A percentile compares a stretch with the other conserved stretches of the same genome.
Conservation (phyloP, 2,113 vertebrate species). For the Xiphophorus hellerii region DNA sequence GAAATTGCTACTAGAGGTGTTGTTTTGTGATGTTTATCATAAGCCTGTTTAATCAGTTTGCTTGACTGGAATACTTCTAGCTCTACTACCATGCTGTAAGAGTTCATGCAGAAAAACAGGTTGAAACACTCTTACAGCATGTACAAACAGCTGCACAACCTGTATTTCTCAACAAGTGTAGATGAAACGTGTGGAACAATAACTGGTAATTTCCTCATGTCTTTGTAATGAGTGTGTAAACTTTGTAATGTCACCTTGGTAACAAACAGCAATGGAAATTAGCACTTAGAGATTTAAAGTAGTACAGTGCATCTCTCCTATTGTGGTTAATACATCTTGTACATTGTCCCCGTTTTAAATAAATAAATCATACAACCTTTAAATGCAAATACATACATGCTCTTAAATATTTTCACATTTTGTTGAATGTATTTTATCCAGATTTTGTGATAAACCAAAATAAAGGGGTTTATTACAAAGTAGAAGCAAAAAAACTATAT, state of each 20-base stretch:
- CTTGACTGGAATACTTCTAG: neutral
- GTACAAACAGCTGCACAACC: neutral
- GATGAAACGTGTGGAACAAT: neutral
- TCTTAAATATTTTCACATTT: neutral
- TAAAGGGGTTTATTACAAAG: no score
- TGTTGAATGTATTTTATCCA: neutral
- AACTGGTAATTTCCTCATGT: neutral
- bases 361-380: no score
- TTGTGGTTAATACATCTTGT: no score
- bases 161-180: neutral
- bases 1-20: neutral
- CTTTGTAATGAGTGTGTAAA: neutral
- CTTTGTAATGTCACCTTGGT: neutral
- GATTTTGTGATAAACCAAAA: neutral
- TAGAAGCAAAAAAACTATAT: no score
- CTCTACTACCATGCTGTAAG: neutral
- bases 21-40: constrained; percentile 22
- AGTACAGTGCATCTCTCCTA: no score
- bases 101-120: constrained; percentile 14
- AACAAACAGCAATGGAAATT: neutral
- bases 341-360: no score
- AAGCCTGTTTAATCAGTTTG: neutral
- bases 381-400: no score
- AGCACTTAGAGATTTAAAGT: no score
- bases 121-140: neutral